These are phyloP conservation scores for Boloria selene DNA, from an alignment of 2,888 invertebrate genomes.

Conservation along the genomic window DNA sequence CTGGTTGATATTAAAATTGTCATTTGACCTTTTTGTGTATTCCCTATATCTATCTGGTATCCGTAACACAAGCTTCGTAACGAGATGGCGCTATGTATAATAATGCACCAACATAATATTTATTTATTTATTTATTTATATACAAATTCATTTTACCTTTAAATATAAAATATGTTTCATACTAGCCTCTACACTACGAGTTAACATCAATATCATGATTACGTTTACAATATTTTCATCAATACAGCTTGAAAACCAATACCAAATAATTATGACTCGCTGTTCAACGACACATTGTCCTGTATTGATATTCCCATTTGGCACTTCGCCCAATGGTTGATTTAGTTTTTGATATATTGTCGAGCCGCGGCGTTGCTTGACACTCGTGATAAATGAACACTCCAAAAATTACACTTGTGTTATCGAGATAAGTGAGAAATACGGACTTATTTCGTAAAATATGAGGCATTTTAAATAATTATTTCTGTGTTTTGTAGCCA, in stretches of 20 bases:
- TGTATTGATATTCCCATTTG: constrained; percentile 38
- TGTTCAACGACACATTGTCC: constrained; percentile 21
- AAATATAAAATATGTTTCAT: too few relatives aligned
- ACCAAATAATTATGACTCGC: constrained; percentile 23
- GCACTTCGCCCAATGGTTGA: constrained; percentile 36
- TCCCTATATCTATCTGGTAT: too few relatives aligned
- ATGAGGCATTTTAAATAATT: background rate
- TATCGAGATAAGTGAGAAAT: constrained; percentile 1
- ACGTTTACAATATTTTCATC: background rate
- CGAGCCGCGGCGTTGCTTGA: constrained; percentile 36
- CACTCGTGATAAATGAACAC: constrained; percentile 33
- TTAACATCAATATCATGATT: too few relatives aligned
- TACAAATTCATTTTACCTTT: too few relatives aligned
- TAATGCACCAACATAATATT: too few relatives aligned
- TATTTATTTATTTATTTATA: too few relatives aligned
- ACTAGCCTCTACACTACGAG: too few relatives aligned
- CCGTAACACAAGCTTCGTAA: too few relatives aligned
- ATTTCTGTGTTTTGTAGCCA: too few relatives aligned
- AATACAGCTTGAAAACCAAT: constrained; percentile 10
- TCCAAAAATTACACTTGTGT: constrained; percentile 18
- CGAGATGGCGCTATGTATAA: too few relatives aligned
- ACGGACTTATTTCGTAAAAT: background rate
- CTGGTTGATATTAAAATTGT: too few relatives aligned
- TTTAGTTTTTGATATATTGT: constrained; percentile 39
- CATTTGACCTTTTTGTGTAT: too few relatives aligned